Evolutionary conservation across 2,797 vertebrate genomes (phyloP), one percentile per base, ranked within the genome.

Genomic region (Cyprinodon diabolis): DNA sequence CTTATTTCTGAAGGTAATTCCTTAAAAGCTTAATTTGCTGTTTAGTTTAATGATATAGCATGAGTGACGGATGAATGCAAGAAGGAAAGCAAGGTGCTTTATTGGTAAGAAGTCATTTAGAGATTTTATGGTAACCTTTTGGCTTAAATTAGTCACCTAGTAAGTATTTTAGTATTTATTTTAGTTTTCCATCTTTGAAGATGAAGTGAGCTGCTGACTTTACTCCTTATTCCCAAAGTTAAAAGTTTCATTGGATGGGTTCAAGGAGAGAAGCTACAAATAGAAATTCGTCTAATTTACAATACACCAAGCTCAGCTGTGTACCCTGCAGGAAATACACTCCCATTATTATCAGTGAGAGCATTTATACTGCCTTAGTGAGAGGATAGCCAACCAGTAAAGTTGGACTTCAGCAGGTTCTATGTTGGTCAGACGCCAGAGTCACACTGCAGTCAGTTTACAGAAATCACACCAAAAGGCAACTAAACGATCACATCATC

Each of bases 201-300:
- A 60, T 80, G 65, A 68, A 68, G 65, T 69, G 74, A 78, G 66
- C 0, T 74, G 71, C 40, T 80, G 15, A 83, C 68, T 57, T 74
- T 40, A 35, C 37, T 68, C 66, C 70, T 69, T 71, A 72, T 72
- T 43, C 3, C 10, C 75, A 52, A 69, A 75, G 76, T 81, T 57
- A 68, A 2, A 30, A 37, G 58, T 55, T 62, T 77, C 78, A 90
- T 90, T 76, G 85, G 63, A 54, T 49, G 21, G 30, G 43, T 69
- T 68, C 62, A 90, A 88, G 40, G 40, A 43, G 40, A 5, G 4
- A 5, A 5, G 4, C 40, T 8, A 5, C 40, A 43, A 43, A 43
- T 43, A 5, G 7, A 43, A 43, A 43, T 43, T 8, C 3, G 7
- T 43, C 40, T 43, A 43, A 43, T 43, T 5, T 43, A 43, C 40